Evolutionary conservation across 2,113 vertebrate species (phyloP), one percentile per base, ranked within the genome.

Genomic region (Cololabis saira): DNA sequence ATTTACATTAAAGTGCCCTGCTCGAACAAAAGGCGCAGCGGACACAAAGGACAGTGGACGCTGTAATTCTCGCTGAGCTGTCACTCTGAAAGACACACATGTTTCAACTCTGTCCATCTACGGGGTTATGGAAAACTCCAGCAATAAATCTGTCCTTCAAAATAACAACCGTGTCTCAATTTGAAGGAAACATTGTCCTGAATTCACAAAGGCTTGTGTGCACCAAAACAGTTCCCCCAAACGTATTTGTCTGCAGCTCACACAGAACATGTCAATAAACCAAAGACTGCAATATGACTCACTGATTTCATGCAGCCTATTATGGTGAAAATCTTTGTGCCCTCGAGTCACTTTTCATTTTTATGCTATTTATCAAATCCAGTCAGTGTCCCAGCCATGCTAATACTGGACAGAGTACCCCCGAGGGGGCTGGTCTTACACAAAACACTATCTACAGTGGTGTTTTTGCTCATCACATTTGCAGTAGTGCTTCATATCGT

Each of bases 1-100:
- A 74, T 84, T 89, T 74, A 84, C 80, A 81, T 87, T 81, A 89
- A 87, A 87, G 82, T 59, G 42, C 13, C 64, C 73, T 1, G 14
- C 15, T 61, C 15, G 62, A 65, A 91, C 84, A 89, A 90, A 89
- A 86, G 75, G 45, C 70, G 63, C 56, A 61, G 51, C 9, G 41
- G 22, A 33, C 62, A 88, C 83, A 88, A 86, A 84, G 67, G 53
- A 83, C 71, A 55, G 74, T 37, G 61, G 42, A 62, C 14, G 69
- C 68, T 68, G 80, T 84, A 85, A 87, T 52, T 89, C 78, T 72
- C 63, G 60, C 57, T 40, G 16, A 44, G 24, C 66, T 56, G 67
- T 74, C 74, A 63, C 61, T 33, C 43, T 75, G 33, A 71, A 62
- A 77, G 45, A 68, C 57, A 16, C 12, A 37, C 33, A 27, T 27